phyloP scores from a whole-genome alignment of 2,113 vertebrate genomes.

The Chionomys nivalis region DNA sequence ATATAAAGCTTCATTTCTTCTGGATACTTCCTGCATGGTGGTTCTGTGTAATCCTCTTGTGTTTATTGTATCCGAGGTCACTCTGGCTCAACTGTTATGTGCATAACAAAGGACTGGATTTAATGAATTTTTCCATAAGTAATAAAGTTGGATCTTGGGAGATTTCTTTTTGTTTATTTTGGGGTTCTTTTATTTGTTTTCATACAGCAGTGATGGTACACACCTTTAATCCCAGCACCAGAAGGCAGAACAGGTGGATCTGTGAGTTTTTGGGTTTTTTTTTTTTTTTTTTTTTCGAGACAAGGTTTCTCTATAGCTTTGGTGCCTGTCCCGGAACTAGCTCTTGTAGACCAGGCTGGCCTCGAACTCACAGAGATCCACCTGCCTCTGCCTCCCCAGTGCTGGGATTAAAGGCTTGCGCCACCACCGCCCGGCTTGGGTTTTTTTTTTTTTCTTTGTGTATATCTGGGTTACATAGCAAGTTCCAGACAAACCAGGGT shows the following conservation, averaged over 20 bases:
- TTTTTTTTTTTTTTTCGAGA: neutral
- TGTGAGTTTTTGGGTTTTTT: neutral
- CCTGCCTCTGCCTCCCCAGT: no score
- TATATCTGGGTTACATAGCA: neutral
- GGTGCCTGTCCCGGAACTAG: no score
- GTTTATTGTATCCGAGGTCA: neutral
- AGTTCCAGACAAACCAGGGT: neutral
- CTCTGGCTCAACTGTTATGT: neutral
- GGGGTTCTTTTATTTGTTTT: neutral
- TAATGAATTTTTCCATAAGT: constrained; percentile 13
- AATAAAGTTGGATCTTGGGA: constrained; percentile 50
- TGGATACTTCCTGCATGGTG: neutral
- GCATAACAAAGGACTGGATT: neutral
- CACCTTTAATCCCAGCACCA: neutral
- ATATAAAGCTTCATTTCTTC: constrained; percentile 11
- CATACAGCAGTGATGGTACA: neutral
- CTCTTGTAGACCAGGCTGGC: no score
- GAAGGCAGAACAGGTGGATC: neutral
- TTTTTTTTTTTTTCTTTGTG: neutral
- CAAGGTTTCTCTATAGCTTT: no score
- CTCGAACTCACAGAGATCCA: no score
- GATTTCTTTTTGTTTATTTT: neutral
- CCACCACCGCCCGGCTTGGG: no score
- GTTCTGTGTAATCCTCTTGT: neutral
- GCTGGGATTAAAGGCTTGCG: no score